Percentiles rank a stretch among this genome's conserved stretches.
Conservation (phyloP, 2,888 invertebrate species). For the Tuta absoluta region DNA sequence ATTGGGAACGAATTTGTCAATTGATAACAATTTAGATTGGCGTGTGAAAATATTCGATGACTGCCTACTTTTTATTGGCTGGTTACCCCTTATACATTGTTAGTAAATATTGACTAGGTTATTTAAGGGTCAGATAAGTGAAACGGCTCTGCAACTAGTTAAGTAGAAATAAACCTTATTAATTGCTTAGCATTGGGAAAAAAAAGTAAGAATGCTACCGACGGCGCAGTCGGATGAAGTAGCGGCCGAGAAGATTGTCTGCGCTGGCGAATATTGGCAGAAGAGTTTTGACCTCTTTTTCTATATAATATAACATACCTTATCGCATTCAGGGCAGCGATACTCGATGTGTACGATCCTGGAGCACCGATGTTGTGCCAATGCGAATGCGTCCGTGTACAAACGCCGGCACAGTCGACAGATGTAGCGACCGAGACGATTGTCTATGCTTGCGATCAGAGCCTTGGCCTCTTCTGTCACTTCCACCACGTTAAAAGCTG, state of each 20-base stretch:
- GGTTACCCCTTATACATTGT: background rate
- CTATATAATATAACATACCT: constrained; percentile 78
- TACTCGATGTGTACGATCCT: constrained; percentile 99
- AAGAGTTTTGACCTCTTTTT: constrained; percentile 94
- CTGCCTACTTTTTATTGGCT: background rate
- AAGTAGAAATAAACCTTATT: too few species aligned
- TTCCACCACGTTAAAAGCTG: constrained; percentile 97
- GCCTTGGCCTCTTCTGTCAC: constrained; percentile 97
- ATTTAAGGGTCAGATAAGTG: background rate
- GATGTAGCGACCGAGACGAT: constrained; percentile 96
- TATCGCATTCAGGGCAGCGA: constrained; percentile 98
- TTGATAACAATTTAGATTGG: constrained; percentile 15
- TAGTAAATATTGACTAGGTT: background rate
- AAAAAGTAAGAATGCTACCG: constrained; percentile 58
- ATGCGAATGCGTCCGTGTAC: constrained; percentile 96
- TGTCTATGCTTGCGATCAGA: constrained; percentile 96
- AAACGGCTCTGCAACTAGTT: too few species aligned
- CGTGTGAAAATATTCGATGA: constrained; percentile 20
- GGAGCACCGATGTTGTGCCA: constrained; percentile 98
- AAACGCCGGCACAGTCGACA: constrained; percentile 95
- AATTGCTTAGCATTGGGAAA: too few species aligned
- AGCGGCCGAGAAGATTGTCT: constrained; percentile 97
- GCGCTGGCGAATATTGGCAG: constrained; percentile 97
- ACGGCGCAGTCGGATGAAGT: constrained; percentile 96
- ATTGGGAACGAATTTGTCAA: constrained; percentile 22